Evolutionary conservation across 2,888 invertebrate species (phyloP), one percentile per base, ranked within the genome.

Genomic region (Venustoraphidia nigricollis): DNA sequence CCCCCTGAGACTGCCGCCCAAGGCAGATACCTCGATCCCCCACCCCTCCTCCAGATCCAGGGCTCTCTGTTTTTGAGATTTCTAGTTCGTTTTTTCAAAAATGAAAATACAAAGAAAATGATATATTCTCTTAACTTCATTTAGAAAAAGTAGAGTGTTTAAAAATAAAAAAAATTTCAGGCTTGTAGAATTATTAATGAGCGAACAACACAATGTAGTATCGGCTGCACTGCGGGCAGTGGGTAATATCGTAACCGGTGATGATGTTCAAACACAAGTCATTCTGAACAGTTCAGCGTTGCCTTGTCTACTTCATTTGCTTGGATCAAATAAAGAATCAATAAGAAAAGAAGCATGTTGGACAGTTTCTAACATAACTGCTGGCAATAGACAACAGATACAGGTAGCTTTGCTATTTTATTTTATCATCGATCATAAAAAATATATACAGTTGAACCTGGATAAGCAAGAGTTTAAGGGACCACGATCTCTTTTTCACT

Each of bases 161-260:
- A 27, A 5, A 27, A 27, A 27, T 27, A 27, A 27, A 27, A 17
- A n/a, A 27, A 27, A 27, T 27, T 27, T 6, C 27, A 27, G 65
- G 45, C 51, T 67, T 11, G 67, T 67, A 3, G 67, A 67, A 55
- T 56, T 67, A 38, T 52, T 67, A 34, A 91, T 89, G 81, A 84
- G 89, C 66, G 78, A 78, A 53, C 82, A 86, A 60, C 78, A 83
- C 50, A 85, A 81, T 52, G 92, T 94, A 13, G 83, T 89, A 9
- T 88, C 90, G 11, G 95, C 96, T 37, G 95, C 95, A 8, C 65
- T 97, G 50, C 75, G 96, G 47, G 95, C 95, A n/a, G 93, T 95
- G 4, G 96, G 96, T 42, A 97, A 97, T 67, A 93, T 97, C 56
- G 95, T 96, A 43, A 96, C 96, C 1, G 96, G 96, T 4, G 92